Evolutionary conservation across 1,140 invertebrate genomes (phyloP), one percentile per base, ranked within the genome.

Genomic region (Littorina saxatilis): DNA sequence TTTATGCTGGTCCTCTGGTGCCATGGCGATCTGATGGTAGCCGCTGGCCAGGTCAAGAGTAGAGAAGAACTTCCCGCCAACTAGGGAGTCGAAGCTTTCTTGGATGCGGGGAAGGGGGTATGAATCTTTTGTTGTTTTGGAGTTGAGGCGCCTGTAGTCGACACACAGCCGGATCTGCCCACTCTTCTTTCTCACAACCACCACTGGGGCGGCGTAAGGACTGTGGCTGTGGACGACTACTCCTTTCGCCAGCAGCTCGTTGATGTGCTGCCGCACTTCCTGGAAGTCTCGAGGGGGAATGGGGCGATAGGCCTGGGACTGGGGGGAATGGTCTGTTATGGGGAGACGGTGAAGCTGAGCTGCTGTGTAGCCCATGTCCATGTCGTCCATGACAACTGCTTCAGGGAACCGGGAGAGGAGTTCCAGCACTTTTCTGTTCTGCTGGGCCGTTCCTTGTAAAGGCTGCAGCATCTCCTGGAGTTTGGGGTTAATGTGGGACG

Each of bases 61-160:
- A n/a, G 39, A 83, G 72, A 83, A 88, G 39, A 72, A 85, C 55
- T 80, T 17, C 1, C 80, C 55, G 17, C 68, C 70, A 55, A 50
- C 70, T 73, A 37, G 83, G 37, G 29, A 0, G 94, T 82, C 80
- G 20, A 84, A 72, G 20, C 50, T 61, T 37, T 84, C 83, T 11
- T 85, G 79, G 20, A 83, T 84, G 37, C 73, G 55, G 20, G 83
- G 84, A 2, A 85, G 52, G 0, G 83, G 85, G 40, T 80, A 82
- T 11, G 75, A 37, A 79, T 78, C 75, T 3, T 79, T 66, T 13
- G 47, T 32, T 13, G 83, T 86, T 13, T 77, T 35, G 29, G n/a
- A 32, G 40, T 85, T 87, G 27, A 84, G 29, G 72, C 61, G 75
- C 27, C 83, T 79, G 39, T 83, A 87, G 74, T 86, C 85, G 1